A percentile compares a stretch with the other conserved stretches of the same genome.
Conservation (phyloP, 2,113 vertebrate species). For the Phylloscopus trochilus region DNA sequence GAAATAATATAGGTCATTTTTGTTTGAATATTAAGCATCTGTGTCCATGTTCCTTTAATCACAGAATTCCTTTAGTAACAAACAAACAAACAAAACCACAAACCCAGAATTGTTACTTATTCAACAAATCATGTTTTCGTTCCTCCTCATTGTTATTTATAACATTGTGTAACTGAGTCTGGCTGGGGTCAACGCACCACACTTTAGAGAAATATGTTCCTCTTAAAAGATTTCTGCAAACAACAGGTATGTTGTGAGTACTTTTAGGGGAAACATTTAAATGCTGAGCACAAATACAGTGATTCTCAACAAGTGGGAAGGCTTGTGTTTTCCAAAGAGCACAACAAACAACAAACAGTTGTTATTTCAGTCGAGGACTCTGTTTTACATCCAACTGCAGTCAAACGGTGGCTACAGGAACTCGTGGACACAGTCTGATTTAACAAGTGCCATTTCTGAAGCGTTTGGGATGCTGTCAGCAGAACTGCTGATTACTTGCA, state of each 20-base stretch:
- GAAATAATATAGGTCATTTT: background rate
- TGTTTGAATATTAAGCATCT: background rate
- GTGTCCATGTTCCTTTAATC: background rate
- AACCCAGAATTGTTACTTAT: background rate
- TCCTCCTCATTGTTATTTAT: background rate
- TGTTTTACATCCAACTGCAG: background rate
- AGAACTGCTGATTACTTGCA: background rate
- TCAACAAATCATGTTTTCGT: background rate
- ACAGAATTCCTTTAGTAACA: background rate
- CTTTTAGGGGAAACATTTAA: background rate
- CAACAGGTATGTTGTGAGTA: background rate
- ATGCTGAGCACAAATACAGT: background rate
- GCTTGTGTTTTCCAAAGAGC: constrained; percentile 13
- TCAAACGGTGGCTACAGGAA: background rate
- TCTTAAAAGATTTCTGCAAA: background rate
- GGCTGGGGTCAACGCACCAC: background rate
- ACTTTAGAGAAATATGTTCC: background rate
- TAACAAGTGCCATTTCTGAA: background rate
- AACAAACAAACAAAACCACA: background rate
- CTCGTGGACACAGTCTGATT: background rate
- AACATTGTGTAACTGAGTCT: background rate
- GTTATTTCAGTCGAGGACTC: background rate
- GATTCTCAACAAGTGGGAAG: background rate
- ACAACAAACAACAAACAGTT: too few relatives aligned
- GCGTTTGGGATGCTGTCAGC: background rate